Conservation (phyloP, 2,888 invertebrate species). For the Punctoribates punctum region DNA sequence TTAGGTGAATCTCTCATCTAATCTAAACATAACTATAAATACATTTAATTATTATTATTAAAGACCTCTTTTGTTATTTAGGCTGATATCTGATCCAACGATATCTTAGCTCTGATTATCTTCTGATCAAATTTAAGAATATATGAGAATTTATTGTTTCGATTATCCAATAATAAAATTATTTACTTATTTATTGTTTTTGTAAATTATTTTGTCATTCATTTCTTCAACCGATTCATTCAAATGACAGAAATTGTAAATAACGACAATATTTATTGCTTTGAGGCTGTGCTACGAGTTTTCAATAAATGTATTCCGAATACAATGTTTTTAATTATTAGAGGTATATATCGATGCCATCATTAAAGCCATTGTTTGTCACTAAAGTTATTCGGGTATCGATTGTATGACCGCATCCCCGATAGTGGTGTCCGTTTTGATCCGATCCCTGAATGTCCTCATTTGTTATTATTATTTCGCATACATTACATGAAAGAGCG, state of each 20-base stretch:
- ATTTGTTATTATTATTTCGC: too few species aligned
- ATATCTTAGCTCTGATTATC: slow-evolving; percentile 11
- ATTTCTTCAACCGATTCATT: not conserved
- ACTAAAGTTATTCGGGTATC: too few species aligned
- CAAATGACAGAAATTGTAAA: not conserved
- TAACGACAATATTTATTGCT: too few species aligned
- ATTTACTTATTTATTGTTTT: slow-evolving; percentile 18
- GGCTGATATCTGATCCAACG: not conserved
- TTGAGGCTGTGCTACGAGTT: too few species aligned
- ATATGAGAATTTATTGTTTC: not conserved
- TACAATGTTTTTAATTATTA: too few species aligned
- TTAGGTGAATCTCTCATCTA: not conserved
- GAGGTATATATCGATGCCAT: too few species aligned
- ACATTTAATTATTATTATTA: not conserved
- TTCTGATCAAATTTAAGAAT: slow-evolving; percentile 24
- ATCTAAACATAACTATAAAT: not conserved
- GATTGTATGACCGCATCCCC: too few species aligned
- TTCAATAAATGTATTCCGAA: too few species aligned
- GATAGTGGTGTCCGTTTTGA: too few species aligned
- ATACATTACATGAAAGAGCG: too few species aligned
- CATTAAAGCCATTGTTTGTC: too few species aligned
- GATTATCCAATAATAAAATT: slow-evolving; percentile 25
- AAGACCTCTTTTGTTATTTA: slow-evolving; percentile 12
- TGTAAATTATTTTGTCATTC: not conserved
- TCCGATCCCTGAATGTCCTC: too few species aligned